Conservation (phyloP, 2,797 vertebrate genomes). For the Micropoecilia bifurca region DNA sequence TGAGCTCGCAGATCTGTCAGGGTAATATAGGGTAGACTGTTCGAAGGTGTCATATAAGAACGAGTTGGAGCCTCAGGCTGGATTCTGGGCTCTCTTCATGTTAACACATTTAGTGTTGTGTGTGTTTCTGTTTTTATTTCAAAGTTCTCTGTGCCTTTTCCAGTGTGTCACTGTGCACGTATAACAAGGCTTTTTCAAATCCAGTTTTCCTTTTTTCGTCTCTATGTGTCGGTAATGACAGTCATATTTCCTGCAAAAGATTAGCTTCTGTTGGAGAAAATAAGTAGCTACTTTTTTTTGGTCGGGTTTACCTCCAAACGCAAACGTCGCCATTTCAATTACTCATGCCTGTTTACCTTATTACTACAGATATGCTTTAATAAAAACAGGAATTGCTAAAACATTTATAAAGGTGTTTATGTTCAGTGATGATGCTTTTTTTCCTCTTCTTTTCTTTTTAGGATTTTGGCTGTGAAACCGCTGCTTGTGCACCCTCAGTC, state of each 20-base stretch:
- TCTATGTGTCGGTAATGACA: neutral
- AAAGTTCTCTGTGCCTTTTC: slow-evolving; percentile 11
- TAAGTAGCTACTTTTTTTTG: neutral
- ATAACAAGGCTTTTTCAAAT: neutral
- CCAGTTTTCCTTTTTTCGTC: slow-evolving; percentile 9
- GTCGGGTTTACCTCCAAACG: neutral
- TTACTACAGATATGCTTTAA: neutral
- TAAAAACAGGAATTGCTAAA: neutral
- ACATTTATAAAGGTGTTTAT: neutral
- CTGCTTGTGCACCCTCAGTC: slow-evolving; percentile 1
- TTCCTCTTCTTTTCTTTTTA: neutral
- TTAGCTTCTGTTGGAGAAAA: slow-evolving; percentile 8
- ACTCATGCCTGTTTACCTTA: slow-evolving; percentile 5
- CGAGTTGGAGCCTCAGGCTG: slow-evolving; percentile 41
- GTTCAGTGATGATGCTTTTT: neutral
- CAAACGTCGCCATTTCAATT: neutral
- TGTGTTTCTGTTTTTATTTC: slow-evolving; percentile 5
- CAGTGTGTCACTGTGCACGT: slow-evolving; percentile 8
- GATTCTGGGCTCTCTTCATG: slow-evolving; percentile 23
- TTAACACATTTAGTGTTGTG: neutral
- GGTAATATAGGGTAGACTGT: slow-evolving; percentile 25
- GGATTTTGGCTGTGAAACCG: slow-evolving; percentile 3
- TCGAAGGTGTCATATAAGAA: slow-evolving; percentile 33
- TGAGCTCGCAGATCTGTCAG: slow-evolving; percentile 32
- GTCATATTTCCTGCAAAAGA: neutral